These are phyloP conservation scores for Drosophila meridiana DNA, from an alignment of 2,888 invertebrate genomes.

Conservation along the genomic window DNA sequence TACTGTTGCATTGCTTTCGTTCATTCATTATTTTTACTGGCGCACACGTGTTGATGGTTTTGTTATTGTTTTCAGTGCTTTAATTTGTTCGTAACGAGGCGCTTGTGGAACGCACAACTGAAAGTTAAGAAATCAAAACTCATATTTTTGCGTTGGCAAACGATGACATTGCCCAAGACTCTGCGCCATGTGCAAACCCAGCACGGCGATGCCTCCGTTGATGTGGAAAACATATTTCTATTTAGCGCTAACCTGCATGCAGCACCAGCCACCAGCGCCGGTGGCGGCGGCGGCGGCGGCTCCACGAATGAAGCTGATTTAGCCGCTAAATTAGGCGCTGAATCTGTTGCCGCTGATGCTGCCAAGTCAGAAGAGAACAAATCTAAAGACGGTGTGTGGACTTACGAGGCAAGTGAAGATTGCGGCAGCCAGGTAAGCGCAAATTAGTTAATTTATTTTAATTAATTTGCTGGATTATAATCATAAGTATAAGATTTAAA, in stretches of 20 bases:
- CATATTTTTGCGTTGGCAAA: slow-evolving; percentile 29
- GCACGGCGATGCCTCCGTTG: slow-evolving; percentile 57
- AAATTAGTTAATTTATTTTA: background rate
- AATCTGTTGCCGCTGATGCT: slow-evolving; percentile 1
- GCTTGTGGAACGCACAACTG: slow-evolving; percentile 32
- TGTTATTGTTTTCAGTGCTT: slow-evolving; percentile 56
- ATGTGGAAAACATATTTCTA: slow-evolving; percentile 70
- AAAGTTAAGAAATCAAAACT: slow-evolving; percentile 23
- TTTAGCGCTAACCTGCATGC: slow-evolving; percentile 53
- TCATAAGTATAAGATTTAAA: background rate
- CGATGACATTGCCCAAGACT: slow-evolving; percentile 54
- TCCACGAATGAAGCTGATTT: slow-evolving; percentile 5
- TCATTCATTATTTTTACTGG: slow-evolving; percentile 2
- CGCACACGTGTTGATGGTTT: slow-evolving; percentile 58
- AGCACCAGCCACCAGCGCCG: background rate
- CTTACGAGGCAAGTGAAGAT: slow-evolving; percentile 51
- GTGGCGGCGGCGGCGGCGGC: background rate
- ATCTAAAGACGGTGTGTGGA: slow-evolving; percentile 43
- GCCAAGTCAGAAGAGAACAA: slow-evolving; percentile 8
- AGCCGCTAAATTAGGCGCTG: background rate
- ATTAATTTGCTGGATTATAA: background rate
- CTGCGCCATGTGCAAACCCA: slow-evolving; percentile 63
- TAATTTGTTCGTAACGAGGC: slow-evolving; percentile 31
- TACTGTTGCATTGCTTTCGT: background rate
- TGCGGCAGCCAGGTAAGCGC: slow-evolving; percentile 45